Evolutionary conservation across 2,113 vertebrate genomes (phyloP).

Genomic region (Pimephales promelas): DNA sequence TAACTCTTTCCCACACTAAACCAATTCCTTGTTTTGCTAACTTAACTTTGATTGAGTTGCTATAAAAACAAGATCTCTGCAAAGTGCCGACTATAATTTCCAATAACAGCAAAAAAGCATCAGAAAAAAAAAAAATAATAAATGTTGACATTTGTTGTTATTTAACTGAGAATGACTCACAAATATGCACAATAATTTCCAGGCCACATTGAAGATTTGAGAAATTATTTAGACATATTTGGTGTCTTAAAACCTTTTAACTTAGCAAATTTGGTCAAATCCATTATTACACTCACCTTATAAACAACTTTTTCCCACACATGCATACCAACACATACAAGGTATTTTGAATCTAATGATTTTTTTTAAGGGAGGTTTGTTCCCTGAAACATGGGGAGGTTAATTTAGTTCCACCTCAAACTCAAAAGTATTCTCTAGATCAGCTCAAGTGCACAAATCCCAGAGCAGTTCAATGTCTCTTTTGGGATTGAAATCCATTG

Average conservation of each 20-base stretch:
- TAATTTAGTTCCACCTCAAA: not conserved
- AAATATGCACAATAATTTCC: not conserved
- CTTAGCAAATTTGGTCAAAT: not conserved
- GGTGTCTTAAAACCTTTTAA: not conserved
- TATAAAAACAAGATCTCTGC: not conserved
- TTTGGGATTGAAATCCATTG: conserved; percentile 14
- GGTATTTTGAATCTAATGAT: not conserved
- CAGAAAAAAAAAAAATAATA: no score
- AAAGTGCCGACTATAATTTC: not conserved
- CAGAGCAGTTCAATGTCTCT: not conserved
- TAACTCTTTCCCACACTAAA: conserved; percentile 1
- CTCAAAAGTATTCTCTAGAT: not conserved
- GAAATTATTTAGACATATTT: not conserved
- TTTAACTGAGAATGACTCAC: no score
- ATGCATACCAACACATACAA: not conserved
- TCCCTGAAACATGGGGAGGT: not conserved
- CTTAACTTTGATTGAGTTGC: conserved; percentile 26
- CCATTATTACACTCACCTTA: not conserved
- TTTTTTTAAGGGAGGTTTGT: not conserved
- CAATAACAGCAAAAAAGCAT: not conserved
- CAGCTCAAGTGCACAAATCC: not conserved
- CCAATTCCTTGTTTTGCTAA: not conserved
- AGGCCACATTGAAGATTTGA: not conserved
- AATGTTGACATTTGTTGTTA: not conserved
- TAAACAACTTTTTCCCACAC: not conserved